Percentiles rank a stretch among this genome's conserved stretches.
Conservation (phyloP, 2,113 vertebrate species). For the Conger conger region DNA sequence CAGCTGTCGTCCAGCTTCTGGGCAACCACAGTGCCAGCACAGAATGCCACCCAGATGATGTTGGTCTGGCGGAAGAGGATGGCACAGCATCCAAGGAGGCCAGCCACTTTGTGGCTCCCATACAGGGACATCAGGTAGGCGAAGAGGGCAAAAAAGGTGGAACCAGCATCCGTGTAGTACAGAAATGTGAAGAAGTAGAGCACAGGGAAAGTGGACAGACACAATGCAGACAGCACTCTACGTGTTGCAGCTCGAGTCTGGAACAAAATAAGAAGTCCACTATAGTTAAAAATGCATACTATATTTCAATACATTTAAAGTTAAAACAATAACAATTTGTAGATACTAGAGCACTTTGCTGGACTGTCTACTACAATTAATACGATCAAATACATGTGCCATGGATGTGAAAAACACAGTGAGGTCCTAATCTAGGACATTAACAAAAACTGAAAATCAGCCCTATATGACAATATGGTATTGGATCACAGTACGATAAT, state of each 20-base stretch:
- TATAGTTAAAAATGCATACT: background rate
- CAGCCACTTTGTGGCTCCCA: conserved; percentile 86
- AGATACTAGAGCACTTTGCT: too few species aligned
- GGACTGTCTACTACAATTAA: too few species aligned
- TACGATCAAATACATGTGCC: too few species aligned
- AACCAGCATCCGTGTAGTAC: conserved; percentile 93
- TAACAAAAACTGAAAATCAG: too few species aligned
- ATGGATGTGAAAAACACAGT: too few species aligned
- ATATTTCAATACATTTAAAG: too few species aligned
- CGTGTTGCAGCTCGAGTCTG: conserved; percentile 58
- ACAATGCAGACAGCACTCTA: conserved; percentile 79
- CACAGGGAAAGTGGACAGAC: conserved; percentile 85
- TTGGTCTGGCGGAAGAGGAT: conserved; percentile 96
- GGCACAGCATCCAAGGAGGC: conserved; percentile 83
- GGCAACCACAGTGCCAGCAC: conserved; percentile 79
- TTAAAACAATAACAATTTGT: too few species aligned
- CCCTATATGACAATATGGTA: too few species aligned
- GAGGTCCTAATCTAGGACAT: too few species aligned
- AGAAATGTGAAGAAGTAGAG: conserved; percentile 98
- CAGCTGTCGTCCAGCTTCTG: conserved; percentile 83
- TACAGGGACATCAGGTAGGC: conserved; percentile 94
- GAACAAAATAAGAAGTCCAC: background rate
- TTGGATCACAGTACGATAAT: too few species aligned
- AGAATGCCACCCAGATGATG: conserved; percentile 90
- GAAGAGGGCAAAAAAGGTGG: conserved; percentile 92